Evolutionary conservation across 2,888 invertebrate genomes (phyloP).

Genomic region (Cephus pulcher): DNA sequence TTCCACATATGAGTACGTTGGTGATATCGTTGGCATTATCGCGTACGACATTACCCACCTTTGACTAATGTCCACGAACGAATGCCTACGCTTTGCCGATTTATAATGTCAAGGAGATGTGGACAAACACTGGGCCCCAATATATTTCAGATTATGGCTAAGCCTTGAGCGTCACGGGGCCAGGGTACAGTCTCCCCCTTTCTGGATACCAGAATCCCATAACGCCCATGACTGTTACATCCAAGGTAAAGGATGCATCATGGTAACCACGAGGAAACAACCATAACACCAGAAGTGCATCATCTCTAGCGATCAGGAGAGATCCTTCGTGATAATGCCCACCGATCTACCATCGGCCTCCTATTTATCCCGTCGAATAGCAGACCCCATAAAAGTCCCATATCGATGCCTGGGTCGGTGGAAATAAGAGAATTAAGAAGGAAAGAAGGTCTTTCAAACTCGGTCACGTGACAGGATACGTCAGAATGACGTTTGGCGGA

Average conservation of each 20-base stretch:
- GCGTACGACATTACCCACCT: constrained; percentile 62
- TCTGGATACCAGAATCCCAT: no score
- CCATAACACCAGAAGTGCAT: constrained; percentile 46
- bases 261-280: constrained; percentile 31
- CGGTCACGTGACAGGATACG: constrained; percentile 17
- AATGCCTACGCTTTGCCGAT: constrained; percentile 66
- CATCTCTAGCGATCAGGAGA: constrained; percentile 26
- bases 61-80: constrained; percentile 66
- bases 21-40: constrained; percentile 65
- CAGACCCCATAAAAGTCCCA: no score
- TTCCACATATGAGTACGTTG: constrained; percentile 31
- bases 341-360: constrained; percentile 19
- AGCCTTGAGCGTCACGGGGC: constrained; percentile 26
- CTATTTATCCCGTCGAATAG: no score
- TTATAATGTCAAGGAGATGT: constrained; percentile 66
- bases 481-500: constrained; percentile 15
- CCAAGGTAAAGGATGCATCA: no score
- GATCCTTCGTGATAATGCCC: constrained; percentile 48
- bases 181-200: no score
- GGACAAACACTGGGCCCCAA: constrained; percentile 65
- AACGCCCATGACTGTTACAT: no score
- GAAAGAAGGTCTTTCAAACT: not conserved
- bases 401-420: no score
- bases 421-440: no score
- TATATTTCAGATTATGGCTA: constrained; percentile 65